These are phyloP conservation scores for Anguilla marmorata DNA, from an alignment of 2,797 vertebrate species.

Conservation along the genomic window DNA sequence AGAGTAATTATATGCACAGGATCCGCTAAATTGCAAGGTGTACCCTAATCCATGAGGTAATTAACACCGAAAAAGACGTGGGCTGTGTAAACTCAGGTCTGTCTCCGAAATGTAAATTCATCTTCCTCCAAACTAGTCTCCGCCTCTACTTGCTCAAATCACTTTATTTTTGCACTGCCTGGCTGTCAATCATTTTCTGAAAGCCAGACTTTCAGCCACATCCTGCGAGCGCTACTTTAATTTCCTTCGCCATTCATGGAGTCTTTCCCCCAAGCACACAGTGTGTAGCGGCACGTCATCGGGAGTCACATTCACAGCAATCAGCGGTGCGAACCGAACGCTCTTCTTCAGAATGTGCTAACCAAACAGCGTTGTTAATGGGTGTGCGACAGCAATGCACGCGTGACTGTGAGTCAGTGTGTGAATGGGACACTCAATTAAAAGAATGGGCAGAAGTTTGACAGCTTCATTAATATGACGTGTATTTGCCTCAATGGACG, in stretches of 20 bases:
- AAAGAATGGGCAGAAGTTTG: conserved; percentile 1
- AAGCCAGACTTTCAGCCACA: background rate
- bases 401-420: background rate
- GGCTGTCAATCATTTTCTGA: background rate
- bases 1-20: conserved; percentile 65
- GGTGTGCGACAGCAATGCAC: background rate
- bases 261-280: background rate
- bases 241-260: background rate
- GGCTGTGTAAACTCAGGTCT: conserved; percentile 19
- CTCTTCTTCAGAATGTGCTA: background rate
- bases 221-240: background rate
- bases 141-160: background rate
- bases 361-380: background rate
- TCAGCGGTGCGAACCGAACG: background rate
- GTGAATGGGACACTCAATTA: background rate
- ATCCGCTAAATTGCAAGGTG: conserved; percentile 67
- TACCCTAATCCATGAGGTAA: conserved; percentile 67
- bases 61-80: conserved; percentile 49
- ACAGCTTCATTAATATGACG: conserved; percentile 7
- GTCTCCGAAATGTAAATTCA: conserved; percentile 16
- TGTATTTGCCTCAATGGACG: background rate
- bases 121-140: background rate
- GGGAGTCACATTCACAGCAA: background rate
- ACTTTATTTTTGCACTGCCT: conserved; percentile 1
- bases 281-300: background rate